Percentiles rank a stretch among this genome's conserved stretches.
These are phyloP conservation scores for Coptodon bakossiorum DNA, from an alignment of 2,113 vertebrate genomes.

Conservation along the genomic window DNA sequence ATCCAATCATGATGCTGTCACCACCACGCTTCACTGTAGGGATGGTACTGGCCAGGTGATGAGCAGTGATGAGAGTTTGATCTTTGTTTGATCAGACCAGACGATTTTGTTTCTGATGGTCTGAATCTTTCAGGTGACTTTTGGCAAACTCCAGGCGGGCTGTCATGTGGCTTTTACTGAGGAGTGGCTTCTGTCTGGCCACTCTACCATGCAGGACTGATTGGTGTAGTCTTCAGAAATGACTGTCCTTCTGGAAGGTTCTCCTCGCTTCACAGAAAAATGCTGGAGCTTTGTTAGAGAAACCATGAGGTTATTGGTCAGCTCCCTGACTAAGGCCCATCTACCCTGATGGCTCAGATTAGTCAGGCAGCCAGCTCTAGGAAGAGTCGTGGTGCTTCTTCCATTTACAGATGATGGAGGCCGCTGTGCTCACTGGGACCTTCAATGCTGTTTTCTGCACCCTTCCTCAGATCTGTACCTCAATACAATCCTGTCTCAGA, in stretches of 20 bases:
- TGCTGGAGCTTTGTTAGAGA: not conserved
- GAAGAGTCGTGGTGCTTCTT: not conserved
- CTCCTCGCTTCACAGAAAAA: not conserved
- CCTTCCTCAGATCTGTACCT: not conserved
- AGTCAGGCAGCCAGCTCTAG: accelerated
- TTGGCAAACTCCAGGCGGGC: not conserved
- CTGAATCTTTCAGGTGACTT: not conserved
- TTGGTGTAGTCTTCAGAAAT: not conserved
- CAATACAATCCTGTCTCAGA: not conserved
- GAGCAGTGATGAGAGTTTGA: accelerated
- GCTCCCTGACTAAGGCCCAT: not conserved
- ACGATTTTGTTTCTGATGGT: accelerated
- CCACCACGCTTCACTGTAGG: not conserved
- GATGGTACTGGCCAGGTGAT: not conserved
- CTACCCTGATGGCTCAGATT: not conserved
- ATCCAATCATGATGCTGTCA: not conserved
- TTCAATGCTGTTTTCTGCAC: not conserved
- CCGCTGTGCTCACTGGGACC: not conserved
- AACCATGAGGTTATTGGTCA: not conserved
- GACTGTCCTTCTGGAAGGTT: not conserved
- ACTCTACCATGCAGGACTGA: not conserved
- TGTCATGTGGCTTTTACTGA: not conserved
- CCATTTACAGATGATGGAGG: not conserved
- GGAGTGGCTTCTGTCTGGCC: not conserved
- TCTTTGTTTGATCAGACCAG: not conserved